Base-by-base conservation (phyloP, 2,113 vertebrate species). In the Engystomops pustulosus region DNA sequence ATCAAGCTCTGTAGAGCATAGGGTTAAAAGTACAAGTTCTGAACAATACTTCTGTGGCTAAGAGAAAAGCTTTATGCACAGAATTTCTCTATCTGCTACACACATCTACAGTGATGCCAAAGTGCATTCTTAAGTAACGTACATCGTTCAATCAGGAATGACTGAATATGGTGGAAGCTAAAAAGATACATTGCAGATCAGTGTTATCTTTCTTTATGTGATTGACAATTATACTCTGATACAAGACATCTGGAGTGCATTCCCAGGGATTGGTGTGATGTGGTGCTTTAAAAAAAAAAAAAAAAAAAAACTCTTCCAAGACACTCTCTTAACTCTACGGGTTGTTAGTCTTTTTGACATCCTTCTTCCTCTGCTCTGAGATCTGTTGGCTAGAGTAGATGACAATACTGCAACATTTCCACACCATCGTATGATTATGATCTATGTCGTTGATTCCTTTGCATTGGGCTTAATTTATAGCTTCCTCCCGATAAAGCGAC, bases 101-200 rank as follows among this genome's bases (percentile, higher is more conserved):
- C 68, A 90, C 4, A 18, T 34, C 86, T 72, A 45, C 14, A 60
- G 9, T 4, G 12, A 87, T 30, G 62, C 68, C 88, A 82, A 90
- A 74, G 3, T 76, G 12, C 79, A 27, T 89, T 87, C 53, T 71
- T 88, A 86, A 89, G 84, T 3, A 84, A 86, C 85, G 86, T 0
- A 2, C 9, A 23, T 41, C 23, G 51, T 88, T 81, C 38, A 45
- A 81, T 78, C 86, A 65, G 81, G 88, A 0, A 62, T 87, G 86
- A 65, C 72, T 72, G 0, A 58, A 83, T 87, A n/a, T 86, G 51
- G 88, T 85, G 86, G 85, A 88, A 89, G 58, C 60, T 89, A 34
- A 86, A 75, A 71, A 60, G 17, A 84, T 87, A 36, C 76, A 85
- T 82, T 80, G 81, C 83, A 86, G 86, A 87, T 89, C 68, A 38